Evolutionary conservation across 1,140 invertebrate genomes (phyloP), one percentile per base, ranked within the genome.

Genomic region (Heliconius melpomene): DNA sequence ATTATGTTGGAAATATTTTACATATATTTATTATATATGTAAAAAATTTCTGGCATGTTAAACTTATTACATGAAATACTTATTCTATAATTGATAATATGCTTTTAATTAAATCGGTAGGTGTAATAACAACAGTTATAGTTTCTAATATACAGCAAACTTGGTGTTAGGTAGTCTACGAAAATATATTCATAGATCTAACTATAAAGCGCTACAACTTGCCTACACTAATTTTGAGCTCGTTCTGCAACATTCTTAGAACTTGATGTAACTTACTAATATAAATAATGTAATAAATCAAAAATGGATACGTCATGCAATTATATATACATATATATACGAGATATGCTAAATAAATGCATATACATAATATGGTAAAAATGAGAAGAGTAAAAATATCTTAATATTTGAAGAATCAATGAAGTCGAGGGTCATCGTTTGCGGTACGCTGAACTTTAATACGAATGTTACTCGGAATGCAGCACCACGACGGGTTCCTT

Each of bases 381-480:
- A 60, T 60, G 0, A 60, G 1, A 11, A 60, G 7, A 2, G 20
- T 60, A 52, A 60, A 60, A 57, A 36, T 75, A 60, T 40, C 74
- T n/a, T 57, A 46, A 26, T 20, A 75, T 54, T 60, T 70, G 7
- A 50, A 74, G 50, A 50, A 74, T 74, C 73, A 77, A 77, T 71
- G 60, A 71, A 71, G 32, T 8, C 60, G 60, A 66, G 60, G 60
- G 60, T 66, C 60, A 66, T 66, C 23, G 38, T 77, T 77, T 80
- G 52, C 75, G 75, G 79, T 80, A 73, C 79, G 77, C 50, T 66
- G 75, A 60, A 74, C 79, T 80, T 77, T 72, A 80, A 73, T 85
- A 86, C 57, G 66, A 88, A 90, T 85, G 84, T 87, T 90, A 87
- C 85, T 88, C 86, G 91, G 91, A 92, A 93, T 92, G 91, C 91